Conservation (phyloP, 2,113 vertebrate species). For the Poeciliopsis prolifica region DNA sequence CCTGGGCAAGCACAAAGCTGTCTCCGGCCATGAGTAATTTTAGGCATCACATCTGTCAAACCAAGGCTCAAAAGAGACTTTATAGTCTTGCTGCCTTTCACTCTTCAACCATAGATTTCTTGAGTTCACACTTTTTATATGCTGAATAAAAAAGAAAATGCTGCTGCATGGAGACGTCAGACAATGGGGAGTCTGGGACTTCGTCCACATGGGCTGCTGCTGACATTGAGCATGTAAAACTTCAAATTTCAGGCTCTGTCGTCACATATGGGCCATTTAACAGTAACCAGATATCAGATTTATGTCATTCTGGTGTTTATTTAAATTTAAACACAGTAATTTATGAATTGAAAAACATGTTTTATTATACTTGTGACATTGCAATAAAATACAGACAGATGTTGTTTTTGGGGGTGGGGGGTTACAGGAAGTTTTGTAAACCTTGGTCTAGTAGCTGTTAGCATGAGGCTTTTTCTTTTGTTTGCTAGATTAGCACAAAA, state of each 20-base stretch:
- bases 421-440: no score
- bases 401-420: no score
- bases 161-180: conserved; percentile 9
- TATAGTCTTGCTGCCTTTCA: conserved; percentile 43
- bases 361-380: no score
- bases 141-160: conserved; percentile 44
- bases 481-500: no score
- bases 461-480: no score
- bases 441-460: no score
- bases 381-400: no score
- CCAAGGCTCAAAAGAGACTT: conserved; percentile 52
- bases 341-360: no score
- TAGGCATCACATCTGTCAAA: conserved; percentile 58
- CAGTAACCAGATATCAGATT: neutral
- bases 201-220: neutral
- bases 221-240: neutral
- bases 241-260: neutral
- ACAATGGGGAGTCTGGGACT: neutral
- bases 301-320: neutral
- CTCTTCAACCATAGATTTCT: conserved; percentile 43
- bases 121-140: conserved; percentile 45
- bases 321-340: no score
- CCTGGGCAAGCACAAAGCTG: conserved; percentile 37
- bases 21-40: conserved; percentile 43
- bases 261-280: neutral